Evolutionary conservation across 2,113 vertebrate genomes (phyloP), one percentile per base, ranked within the genome.

Genomic region (Erinaceus europaeus): DNA sequence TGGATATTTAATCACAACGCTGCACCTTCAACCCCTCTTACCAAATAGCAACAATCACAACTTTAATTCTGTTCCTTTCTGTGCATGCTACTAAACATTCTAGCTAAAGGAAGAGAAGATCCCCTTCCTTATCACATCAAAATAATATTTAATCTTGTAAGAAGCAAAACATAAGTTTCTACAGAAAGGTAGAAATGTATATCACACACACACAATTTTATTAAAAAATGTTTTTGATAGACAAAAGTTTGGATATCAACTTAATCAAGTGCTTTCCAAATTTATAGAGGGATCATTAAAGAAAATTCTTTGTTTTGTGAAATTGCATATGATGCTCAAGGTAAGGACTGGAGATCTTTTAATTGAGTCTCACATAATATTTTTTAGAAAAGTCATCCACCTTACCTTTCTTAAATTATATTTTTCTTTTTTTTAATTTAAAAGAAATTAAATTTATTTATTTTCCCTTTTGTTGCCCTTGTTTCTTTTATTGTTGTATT

Each of bases 401-500:
- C 12, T 59, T 59, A 32, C 4, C 29, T 82, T 79, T 62, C 14
- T 65, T 48, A 89, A 50, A n/a, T 48, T 55, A 12, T 72, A 38
- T 11, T 55, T 38, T n/a, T n/a, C 53, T 55, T 55, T 55, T 50
- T 55, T 55, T 25, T 50, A n/a, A n/a, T 50, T 50, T 50, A 50
- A 50, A n/a, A 55, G 21, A 55, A 55, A 55, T 55, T 61, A 25
- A 2, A 9, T 14, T 90, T 55, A 32, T 85, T 86, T 67, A 34
- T 34, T 52, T 62, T 52, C 11, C 50, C 84, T 59, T 42, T 55
- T 10, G 48, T 14, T 55, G 40, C 21, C 20, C 25, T 25, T 40
- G 40, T 67, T 79, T n/a, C n/a, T n/a, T 6, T 85, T 38, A 20
- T 80, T n/a, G n/a, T 92, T 88, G 44, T 38, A 65, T 77, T 32